Evolutionary conservation across 2,113 vertebrate species (phyloP), one percentile per base, ranked within the genome.

Genomic region (Meriones unguiculatus): DNA sequence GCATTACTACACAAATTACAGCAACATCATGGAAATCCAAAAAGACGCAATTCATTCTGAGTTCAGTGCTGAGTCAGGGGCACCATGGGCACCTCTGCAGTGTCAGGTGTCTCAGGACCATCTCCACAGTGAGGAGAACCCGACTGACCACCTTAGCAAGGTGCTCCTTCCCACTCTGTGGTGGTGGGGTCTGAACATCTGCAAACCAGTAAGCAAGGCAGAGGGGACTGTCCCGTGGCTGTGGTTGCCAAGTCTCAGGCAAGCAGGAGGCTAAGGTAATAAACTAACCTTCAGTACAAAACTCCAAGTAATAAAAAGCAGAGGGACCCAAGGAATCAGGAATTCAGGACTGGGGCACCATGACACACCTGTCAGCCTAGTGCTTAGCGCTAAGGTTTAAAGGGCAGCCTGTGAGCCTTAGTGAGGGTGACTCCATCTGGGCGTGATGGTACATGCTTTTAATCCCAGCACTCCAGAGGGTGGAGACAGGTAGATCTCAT

Each of bases 31-130:
- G 92, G 81, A 52, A 75, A 85, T 90, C 94, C 81, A 82, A n/a
- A 57, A 59, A 94, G 89, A 54, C 70, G 12, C 22, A 59, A 80
- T 1, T 96, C 96, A 95, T 97, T 97, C 14, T 95, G 97, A 96
- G 88, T 94, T 35, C 32, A 93, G 72, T 7, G 7, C 35, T 24
- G 54, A 7, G 32, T 59, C n/a, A 84, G 54, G 35, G 54, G 70
- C 88, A 35, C 70, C 46, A 69, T 0, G 7, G 85, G 50, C 18
- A 14, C 18, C 64, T 69, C 11, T 35, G 6, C 12, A 70, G 30
- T 35, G 32, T 5, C 18, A 87, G 50, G 28, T 86, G 46, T 35
- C 30, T 54, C 41, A 65, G 30, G 50, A 9, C 72, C 22, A 30
- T 15, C 32, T 70, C 64, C 46, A 18, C 65, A 24, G 46, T 20